Evolutionary conservation across 1,140 invertebrate species (phyloP).

Genomic region (Leucophenga varia): DNA sequence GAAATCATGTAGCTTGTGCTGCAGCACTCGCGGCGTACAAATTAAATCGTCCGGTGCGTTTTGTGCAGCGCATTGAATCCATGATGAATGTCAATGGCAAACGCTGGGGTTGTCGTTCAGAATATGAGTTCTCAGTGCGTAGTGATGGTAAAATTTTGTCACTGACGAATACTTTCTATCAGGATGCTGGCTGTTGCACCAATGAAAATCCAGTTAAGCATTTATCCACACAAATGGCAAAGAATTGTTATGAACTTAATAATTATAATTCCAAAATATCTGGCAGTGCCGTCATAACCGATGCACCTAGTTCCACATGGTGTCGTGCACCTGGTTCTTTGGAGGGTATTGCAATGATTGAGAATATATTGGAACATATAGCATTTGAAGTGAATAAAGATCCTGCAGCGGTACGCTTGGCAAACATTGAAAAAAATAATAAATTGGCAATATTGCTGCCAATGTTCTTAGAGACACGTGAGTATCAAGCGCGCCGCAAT

Average conservation of each 20-base stretch:
- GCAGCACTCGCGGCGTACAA: conserved; percentile 66
- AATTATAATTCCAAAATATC: conserved; percentile 59
- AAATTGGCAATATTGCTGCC: conserved; percentile 52
- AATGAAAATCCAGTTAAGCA: conserved; percentile 62
- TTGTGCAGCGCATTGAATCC: conserved; percentile 66
- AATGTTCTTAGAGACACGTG: conserved; percentile 38
- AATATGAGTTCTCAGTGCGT: conserved; percentile 65
- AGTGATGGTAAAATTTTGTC: conserved; percentile 69
- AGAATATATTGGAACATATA: conserved; percentile 81
- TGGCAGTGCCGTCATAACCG: conserved; percentile 63
- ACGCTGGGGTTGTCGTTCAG: conserved; percentile 59
- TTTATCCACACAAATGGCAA: conserved; percentile 55
- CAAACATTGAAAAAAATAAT: conserved; percentile 62
- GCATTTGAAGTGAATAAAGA: conserved; percentile 67
- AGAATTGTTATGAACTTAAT: conserved; percentile 62
- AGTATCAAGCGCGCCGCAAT: conserved; percentile 60
- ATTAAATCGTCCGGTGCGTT: conserved; percentile 64
- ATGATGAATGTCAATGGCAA: conserved; percentile 69
- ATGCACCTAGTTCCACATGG: conserved; percentile 67
- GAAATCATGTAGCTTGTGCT: conserved; percentile 61
- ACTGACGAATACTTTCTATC: conserved; percentile 64
- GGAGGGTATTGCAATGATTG: conserved; percentile 69
- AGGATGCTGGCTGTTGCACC: conserved; percentile 64
- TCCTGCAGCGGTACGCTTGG: conserved; percentile 66
- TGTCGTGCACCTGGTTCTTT: conserved; percentile 65